Evolutionary conservation across 1,140 invertebrate species (phyloP), one percentile per base, ranked within the genome.

Genomic region (Drosophila simulans): DNA sequence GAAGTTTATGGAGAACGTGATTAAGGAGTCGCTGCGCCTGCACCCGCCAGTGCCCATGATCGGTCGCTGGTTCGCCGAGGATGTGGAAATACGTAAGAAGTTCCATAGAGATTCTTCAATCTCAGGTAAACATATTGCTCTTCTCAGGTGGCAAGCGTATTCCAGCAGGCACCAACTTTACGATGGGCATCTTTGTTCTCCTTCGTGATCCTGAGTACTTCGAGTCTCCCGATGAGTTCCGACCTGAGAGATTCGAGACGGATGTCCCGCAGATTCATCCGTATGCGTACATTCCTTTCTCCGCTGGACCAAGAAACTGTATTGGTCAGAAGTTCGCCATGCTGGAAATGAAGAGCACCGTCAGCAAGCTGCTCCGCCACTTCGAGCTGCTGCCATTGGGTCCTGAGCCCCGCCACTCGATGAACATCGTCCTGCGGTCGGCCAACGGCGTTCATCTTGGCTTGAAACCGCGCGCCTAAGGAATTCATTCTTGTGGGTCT

Each of bases 301-400:
- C 94, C n/a, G 95, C 94, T 37, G 95, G 95, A 12, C 93, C 92
- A 22, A 92, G 94, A 76, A 95, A 95, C 79, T 96, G 95, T 78
- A 91, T 90, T 93, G 96, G 96, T 64, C 96, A 97, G 91, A 96
- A 95, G 86, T 97, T 97, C 92, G 97, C 96, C 1, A 92, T 96
- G 90, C 90, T 96, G 79, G 96, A 97, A 92, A 92, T 96, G 85
- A 97, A 97, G 92, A 93, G 84, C 34, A 80, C 91, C 4, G 71
- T 93, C 11, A 91, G 91, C 31, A 92, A 92, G 64, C 27, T 93
- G 4, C 62, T 93, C 5, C 76, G 92, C n/a, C 73, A 91, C 25
- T 93, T 56, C 51, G 90, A 92, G 59, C 34, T 93, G 17, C 40
- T 90, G 13, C 82, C 88, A 0, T 31, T 90, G n/a, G 82, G 86